Evolutionary conservation across 2,113 vertebrate species (phyloP).

Genomic region (Calonectris borealis): DNA sequence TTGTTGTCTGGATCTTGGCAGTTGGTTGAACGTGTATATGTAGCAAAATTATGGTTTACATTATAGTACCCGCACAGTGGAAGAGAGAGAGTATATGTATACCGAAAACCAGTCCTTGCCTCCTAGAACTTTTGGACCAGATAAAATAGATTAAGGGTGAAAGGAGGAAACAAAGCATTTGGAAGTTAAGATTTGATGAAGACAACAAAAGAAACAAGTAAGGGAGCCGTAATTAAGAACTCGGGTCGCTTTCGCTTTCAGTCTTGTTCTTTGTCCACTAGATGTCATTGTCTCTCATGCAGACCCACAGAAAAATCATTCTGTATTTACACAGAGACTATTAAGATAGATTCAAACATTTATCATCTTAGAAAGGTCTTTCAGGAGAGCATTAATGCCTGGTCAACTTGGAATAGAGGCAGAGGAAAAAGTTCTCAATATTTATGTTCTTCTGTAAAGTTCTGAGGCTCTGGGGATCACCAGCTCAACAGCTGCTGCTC

Average conservation of each 20-base stretch:
- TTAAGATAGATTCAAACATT: not conserved
- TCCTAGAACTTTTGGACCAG: not conserved
- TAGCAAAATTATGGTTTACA: not conserved
- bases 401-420: not conserved
- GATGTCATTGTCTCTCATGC: not conserved
- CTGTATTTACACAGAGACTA: not conserved
- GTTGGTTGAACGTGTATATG: not conserved
- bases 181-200: not conserved
- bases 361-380: not conserved
- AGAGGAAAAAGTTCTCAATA: not conserved
- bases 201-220: not conserved
- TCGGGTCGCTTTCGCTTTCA: rapidly evolving
- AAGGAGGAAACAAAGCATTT: not conserved
- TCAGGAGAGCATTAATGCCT: not conserved
- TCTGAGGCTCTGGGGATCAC: not conserved
- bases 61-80: not conserved
- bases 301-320: not conserved
- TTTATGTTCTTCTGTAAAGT: not conserved
- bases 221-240: not conserved
- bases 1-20: not conserved
- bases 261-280: not conserved
- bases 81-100: not conserved
- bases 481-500: not conserved
- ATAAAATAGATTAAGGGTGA: not conserved
- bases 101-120: not conserved